Conservation (phyloP, 2,888 invertebrate species). For the Synanthedon myopaeformis region DNA sequence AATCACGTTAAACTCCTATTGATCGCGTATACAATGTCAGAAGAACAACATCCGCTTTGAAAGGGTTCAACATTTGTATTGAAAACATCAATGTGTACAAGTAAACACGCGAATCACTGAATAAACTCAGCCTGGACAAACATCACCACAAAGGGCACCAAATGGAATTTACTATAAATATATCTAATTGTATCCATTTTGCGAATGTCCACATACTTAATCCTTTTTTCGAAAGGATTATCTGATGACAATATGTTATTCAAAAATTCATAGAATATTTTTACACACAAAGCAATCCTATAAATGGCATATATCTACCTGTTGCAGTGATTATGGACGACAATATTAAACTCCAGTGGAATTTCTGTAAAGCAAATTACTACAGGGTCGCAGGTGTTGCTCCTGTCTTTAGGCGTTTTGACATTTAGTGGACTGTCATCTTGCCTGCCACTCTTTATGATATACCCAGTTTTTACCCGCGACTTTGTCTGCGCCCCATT, state of each 20-base stretch:
- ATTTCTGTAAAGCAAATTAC: no score
- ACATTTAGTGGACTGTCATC: no score
- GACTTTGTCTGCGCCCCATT: no score
- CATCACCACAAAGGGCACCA: slow-evolving; percentile 33
- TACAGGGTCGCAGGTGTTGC: no score
- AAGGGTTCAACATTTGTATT: slow-evolving; percentile 27
- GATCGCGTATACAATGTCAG: slow-evolving; percentile 21
- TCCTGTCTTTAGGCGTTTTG: no score
- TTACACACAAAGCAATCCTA: background rate
- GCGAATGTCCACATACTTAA: slow-evolving; percentile 22
- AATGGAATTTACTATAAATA: slow-evolving; percentile 46
- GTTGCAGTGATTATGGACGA: no score
- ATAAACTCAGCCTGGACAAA: slow-evolving; percentile 61
- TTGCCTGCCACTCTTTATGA: no score
- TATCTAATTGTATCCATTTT: slow-evolving; percentile 35
- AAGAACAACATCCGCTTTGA: slow-evolving; percentile 52
- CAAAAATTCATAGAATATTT: slow-evolving; percentile 10
- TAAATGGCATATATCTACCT: background rate
- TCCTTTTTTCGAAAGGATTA: slow-evolving; percentile 28
- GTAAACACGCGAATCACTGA: slow-evolving; percentile 34
- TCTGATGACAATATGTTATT: slow-evolving; percentile 16
- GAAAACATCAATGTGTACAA: slow-evolving; percentile 47
- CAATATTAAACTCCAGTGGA: no score
- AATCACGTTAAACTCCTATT: slow-evolving; percentile 10
- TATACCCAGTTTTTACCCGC: no score